Base-by-base conservation (phyloP, 1,140 invertebrate species). In the Drosophila erecta region DNA sequence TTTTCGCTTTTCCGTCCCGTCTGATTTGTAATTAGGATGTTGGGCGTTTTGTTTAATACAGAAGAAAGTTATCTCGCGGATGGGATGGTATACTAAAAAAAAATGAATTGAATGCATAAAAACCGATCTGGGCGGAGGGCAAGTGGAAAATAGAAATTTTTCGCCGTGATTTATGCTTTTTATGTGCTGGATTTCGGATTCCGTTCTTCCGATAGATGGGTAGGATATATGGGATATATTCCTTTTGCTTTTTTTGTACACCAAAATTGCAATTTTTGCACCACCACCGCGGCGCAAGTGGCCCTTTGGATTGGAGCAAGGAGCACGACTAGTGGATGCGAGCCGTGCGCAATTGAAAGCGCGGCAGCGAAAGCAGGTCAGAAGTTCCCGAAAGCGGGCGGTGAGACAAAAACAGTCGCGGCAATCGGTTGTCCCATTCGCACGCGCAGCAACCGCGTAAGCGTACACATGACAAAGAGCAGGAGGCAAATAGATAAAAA, bases 231-330 rank as follows among this genome's bases (percentile, higher is more conserved):
- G 67, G 41, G 41, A 43, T 43, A 64, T 86, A 60, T 59, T 80
- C 78, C 62, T 77, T 79, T 86, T 75, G 61, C 72, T 91, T 91
- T 90, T 90, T 91, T 91, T 76, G 90, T 91, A 91, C 90, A 91
- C 90, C 83, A 91, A 91, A 91, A 91, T 91, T 84, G 80, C 84
- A 91, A 91, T 89, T 91, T 91, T 90, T 79, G 90, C 90, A 91
- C 90, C 90, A 87, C 86, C 85, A 70, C 59, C 64, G 66, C 56
- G 60, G 61, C 62, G 64, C 65, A 53, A 69, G 41, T 20, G 41
- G 54, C 49, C 50, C 41, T 47, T 72, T 67, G 7, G 53, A 77
- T 79, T 51, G 57, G 84, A 79, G 84, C 50, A 70, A 87, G 79
- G 65, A 76, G 84, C 65, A 72, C 84, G 72, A 53, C 62, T 67